A percentile compares a stretch with the other conserved stretches of the same genome.
phyloP scores from a whole-genome alignment of 2,113 vertebrate genomes.

The Gila orcuttii region DNA sequence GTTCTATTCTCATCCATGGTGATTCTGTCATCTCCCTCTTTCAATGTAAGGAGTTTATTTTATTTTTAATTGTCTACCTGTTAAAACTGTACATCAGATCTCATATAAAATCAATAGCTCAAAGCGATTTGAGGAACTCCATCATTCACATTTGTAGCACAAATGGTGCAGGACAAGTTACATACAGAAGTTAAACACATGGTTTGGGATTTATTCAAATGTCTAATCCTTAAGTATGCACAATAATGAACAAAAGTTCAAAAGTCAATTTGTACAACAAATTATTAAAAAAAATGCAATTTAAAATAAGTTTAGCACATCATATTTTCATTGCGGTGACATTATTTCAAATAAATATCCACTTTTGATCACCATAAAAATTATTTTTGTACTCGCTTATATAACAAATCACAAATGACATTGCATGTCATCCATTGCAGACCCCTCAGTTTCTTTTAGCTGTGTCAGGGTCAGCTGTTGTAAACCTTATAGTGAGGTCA shows the following conservation, averaged over 20 bases:
- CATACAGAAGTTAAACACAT: neutral
- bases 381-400: too few relatives aligned
- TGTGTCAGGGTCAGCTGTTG: conserved; percentile 2
- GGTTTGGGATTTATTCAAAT: too few relatives aligned
- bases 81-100: neutral
- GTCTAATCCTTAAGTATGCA: neutral
- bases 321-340: neutral
- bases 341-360: neutral
- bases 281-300: neutral
- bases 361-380: neutral
- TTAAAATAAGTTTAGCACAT: neutral
- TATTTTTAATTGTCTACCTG: neutral
- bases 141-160: neutral
- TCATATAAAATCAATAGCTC: neutral
- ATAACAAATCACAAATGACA: neutral
- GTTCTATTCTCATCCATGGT: neutral
- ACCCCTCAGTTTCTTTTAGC: neutral
- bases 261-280: too few relatives aligned
- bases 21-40: neutral
- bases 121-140: neutral
- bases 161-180: neutral
- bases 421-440: neutral
- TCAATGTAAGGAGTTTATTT: neutral
- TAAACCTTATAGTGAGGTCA: conserved; percentile 2
- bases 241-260: neutral